Base-by-base conservation (phyloP, 2,888 invertebrate species). In the Andrena trimmerana region DNA sequence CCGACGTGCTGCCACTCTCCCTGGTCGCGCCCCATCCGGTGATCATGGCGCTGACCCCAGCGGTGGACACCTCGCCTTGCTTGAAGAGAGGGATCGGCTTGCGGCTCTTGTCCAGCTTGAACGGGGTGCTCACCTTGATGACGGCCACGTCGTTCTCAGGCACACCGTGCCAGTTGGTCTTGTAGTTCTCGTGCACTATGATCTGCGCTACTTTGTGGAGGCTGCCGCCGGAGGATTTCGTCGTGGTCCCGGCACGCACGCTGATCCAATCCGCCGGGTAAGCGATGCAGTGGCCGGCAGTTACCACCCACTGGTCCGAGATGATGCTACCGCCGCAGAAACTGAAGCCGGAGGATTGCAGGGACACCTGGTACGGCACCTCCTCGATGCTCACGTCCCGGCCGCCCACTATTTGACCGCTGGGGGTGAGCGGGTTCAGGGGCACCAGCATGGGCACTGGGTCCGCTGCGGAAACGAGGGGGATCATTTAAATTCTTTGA, bases 261-360 rank as follows among this genome's bases (percentile, higher is more conserved):
- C 78, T 83, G 20, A 78, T 13, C 60, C 60, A 69, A 3, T 57
- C 13, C 13, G 63, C 13, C 6, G 82, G 79, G 16, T 81, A 81
- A 10, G 59, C 3, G 73, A 95, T 89, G 84, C 96, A 96, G 87
- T 96, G 96, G 0, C 96, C 96, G 6, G 96, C 96, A 0, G 96
- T 96, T 0, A 96, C 74, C 0, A 96, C 92, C 16, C 95, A 94
- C 52, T 94, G 92, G 16, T 90, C 93, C n/a, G 95, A 94, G 20
- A 96, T 93, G n/a, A 95, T 95, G 7, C 95, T 94, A 0, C 95
- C 96, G 0, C 96, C 96, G 85, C 96, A 96, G 0, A 92, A 90
- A 83, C 96, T 95, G 0, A 92, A 90, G 0, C 95, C 95, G 13
- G 29, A 75, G 4, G 60, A n/a, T 24, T 85, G 87, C 0, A 91